Percentiles rank a stretch among this genome's conserved stretches.
These are phyloP conservation scores for Ectemnius continuus DNA, from an alignment of 2,888 invertebrate genomes.

Conservation along the genomic window DNA sequence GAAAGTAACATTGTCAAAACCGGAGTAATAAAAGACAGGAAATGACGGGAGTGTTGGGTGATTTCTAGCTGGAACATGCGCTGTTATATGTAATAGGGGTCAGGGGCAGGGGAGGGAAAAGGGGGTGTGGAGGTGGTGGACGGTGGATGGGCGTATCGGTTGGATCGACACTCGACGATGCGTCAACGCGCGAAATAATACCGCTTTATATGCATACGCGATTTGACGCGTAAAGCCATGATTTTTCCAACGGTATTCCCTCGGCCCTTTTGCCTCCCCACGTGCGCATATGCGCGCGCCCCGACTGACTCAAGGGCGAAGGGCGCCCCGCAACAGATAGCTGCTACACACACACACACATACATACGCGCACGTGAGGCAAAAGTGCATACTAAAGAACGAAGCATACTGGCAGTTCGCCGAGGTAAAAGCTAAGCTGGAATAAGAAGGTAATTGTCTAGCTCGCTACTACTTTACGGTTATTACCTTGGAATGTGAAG, in stretches of 20 bases:
- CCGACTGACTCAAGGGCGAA: slow-evolving; percentile 52
- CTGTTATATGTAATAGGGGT: slow-evolving; percentile 25
- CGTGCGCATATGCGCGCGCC: slow-evolving; percentile 17
- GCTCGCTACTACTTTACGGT: slow-evolving; percentile 68
- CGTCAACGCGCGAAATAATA: slow-evolving; percentile 71
- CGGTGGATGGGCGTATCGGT: slow-evolving; percentile 36
- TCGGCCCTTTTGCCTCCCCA: slow-evolving; percentile 39
- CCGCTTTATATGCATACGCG: slow-evolving; percentile 76
- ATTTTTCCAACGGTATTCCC: slow-evolving; percentile 70
- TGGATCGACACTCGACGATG: slow-evolving; percentile 53
- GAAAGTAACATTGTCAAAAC: too few relatives aligned
- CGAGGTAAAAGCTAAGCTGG: not conserved
- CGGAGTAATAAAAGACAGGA: too few relatives aligned
- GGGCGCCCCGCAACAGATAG: not conserved
- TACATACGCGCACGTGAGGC: slow-evolving; percentile 10
- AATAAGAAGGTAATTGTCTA: slow-evolving; percentile 5
- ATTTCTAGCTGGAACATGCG: not conserved
- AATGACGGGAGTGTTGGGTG: too few relatives aligned
- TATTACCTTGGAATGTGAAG: slow-evolving; percentile 62
- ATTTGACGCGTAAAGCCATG: slow-evolving; percentile 75
- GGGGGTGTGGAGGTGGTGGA: not conserved
- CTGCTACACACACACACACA: not conserved
- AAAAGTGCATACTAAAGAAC: not conserved
- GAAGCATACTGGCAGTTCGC: slow-evolving; percentile 21
- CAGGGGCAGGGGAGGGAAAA: not conserved